Evolutionary conservation across 1,140 invertebrate genomes (phyloP), one percentile per base, ranked within the genome.

Genomic region (Aphelenchoides avenae): DNA sequence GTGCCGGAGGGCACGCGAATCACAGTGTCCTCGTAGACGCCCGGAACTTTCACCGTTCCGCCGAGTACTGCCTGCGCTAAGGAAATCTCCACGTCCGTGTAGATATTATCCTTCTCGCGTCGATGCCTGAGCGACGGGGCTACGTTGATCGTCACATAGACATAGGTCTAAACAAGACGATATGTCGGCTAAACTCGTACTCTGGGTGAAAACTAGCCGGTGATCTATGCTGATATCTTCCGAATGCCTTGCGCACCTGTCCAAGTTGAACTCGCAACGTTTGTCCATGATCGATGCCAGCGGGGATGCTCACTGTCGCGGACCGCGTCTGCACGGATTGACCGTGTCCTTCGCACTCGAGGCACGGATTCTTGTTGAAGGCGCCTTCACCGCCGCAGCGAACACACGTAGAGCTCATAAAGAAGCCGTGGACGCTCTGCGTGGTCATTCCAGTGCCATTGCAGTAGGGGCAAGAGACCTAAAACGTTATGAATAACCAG

Each of bases 331-430:
- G 88, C 0, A 93, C 87, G 22, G 86, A 86, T 68, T 86, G 85
- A 1, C 94, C 94, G 80, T 92, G 93, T 15, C 90, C 94, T 63
- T 87, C 84, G 81, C 95, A 99, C 65, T 93, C 89, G 7, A 75
- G 73, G 78, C 95, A 99, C 1, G 92, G 91, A 77, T 85, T 85
- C 75, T 89, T 89, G 56, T 96, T 95, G 61, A 87, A 83, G 75
- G 87, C 84, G 50, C 87, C 83, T 0, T 85, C 86, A 3, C 95
- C 95, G 70, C 89, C 84, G 79, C 95, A 99, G 66, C 87, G 85
- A 60, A 91, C 82, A 78, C 95, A 99, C 0, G 93, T 95, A 7
- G 88, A 88, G 47, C 91, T 84, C 90, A 98, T 96, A 15, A 98
- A 86, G 81, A 97, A 98, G 36, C 92, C 91, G 30, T 94, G 83